Evolutionary conservation across 2,888 invertebrate species (phyloP).

Genomic region (Melanargia galathea): DNA sequence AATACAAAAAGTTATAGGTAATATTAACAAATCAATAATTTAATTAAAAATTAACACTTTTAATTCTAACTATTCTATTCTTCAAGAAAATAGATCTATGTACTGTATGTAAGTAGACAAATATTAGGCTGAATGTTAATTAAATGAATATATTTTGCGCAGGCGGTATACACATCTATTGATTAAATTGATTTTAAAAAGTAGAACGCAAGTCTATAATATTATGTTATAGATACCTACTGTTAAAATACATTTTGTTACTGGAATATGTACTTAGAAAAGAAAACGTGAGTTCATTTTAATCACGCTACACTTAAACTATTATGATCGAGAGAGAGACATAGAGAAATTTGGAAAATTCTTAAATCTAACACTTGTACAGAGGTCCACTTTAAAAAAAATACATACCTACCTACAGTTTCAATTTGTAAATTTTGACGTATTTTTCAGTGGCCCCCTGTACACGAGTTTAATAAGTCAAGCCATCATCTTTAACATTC

Average conservation of each 20-base stretch:
- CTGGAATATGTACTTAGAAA: constrained; percentile 54
- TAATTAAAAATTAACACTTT: constrained; percentile 77
- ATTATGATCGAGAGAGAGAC: constrained; percentile 74
- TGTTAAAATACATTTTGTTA: constrained; percentile 58
- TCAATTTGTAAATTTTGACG: constrained; percentile 5
- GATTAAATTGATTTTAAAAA: constrained; percentile 55
- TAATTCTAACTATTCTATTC: constrained; percentile 66
- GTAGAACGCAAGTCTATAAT: constrained; percentile 58
- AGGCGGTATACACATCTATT: constrained; percentile 69
- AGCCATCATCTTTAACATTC: constrained; percentile 67
- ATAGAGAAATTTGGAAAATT: constrained; percentile 74
- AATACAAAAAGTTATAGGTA: constrained; percentile 52
- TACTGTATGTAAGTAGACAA: constrained; percentile 55
- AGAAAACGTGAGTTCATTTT: constrained; percentile 40
- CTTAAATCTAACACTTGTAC: constrained; percentile 53
- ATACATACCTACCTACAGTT: constrained; percentile 12
- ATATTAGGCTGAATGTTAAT: constrained; percentile 69
- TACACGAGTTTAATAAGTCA: constrained; percentile 67
- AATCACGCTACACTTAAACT: constrained; percentile 64
- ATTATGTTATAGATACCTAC: constrained; percentile 59
- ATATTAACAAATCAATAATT: constrained; percentile 77
- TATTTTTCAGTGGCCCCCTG: constrained; percentile 51
- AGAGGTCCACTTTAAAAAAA: constrained; percentile 35
- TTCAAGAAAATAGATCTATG: constrained; percentile 73
- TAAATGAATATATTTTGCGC: constrained; percentile 63